A percentile compares a stretch with the other conserved stretches of the same genome.
Evolutionary conservation across 2,888 invertebrate genomes (phyloP).

Genomic region (Agriotes lineatus): DNA sequence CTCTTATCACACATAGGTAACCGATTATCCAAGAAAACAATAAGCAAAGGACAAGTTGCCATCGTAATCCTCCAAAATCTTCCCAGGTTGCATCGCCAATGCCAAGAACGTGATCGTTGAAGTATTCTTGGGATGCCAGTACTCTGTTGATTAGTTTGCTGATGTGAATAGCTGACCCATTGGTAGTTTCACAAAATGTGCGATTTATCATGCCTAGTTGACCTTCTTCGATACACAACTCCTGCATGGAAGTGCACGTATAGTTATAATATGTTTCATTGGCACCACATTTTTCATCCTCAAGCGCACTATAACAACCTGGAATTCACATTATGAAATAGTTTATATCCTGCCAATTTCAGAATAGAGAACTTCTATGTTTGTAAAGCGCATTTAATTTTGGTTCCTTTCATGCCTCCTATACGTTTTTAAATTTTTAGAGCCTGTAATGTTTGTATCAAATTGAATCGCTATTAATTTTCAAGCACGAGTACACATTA

Average conservation of each 20-base stretch:
- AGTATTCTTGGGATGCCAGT: conserved; percentile 68
- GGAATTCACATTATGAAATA: no score
- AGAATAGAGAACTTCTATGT: not conserved
- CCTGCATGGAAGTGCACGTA: conserved; percentile 67
- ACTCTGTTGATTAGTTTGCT: conserved; percentile 69
- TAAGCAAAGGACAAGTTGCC: conserved; percentile 86
- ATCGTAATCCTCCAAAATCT: conserved; percentile 81
- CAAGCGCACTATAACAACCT: conserved; percentile 78
- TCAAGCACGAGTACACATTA: no score
- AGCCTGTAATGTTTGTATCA: no score
- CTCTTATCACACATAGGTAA: conserved; percentile 88
- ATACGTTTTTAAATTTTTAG: no score
- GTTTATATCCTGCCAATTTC: not conserved
- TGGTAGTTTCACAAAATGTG: conserved; percentile 65
- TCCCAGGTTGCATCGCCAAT: conserved; percentile 80
- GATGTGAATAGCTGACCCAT: conserved; percentile 63
- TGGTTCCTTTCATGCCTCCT: no score
- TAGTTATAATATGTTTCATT: conserved; percentile 70
- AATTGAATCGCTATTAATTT: no score
- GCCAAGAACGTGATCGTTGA: conserved; percentile 83
- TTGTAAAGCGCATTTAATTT: no score
- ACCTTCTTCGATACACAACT: conserved; percentile 67
- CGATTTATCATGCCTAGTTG: conserved; percentile 64
- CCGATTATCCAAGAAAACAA: conserved; percentile 85
- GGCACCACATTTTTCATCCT: conserved; percentile 69